Evolutionary conservation across 2,113 vertebrate species (phyloP).

Genomic region (Falco punctatus): DNA sequence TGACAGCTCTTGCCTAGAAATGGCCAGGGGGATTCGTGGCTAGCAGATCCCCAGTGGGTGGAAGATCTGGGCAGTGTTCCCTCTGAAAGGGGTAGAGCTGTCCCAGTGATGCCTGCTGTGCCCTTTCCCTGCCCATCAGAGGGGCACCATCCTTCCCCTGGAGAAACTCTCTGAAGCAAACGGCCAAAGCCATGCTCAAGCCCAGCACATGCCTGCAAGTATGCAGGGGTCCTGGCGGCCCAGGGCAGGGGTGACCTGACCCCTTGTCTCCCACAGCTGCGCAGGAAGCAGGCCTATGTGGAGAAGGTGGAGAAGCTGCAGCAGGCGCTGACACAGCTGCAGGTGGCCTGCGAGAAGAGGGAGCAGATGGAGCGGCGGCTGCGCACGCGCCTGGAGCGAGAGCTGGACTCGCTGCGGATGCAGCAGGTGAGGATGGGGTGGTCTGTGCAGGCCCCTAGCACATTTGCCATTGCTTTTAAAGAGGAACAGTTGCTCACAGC

Average conservation of each 20-base stretch:
- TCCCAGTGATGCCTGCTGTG: not conserved
- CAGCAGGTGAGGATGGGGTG: constrained; percentile 78
- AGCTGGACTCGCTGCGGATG: constrained; percentile 82
- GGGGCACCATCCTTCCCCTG: not conserved
- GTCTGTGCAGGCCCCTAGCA: not conserved
- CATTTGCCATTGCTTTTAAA: not conserved
- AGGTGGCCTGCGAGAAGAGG: constrained; percentile 82
- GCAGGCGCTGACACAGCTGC: constrained; percentile 84
- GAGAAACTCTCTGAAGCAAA: not conserved
- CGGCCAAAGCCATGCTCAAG: not conserved
- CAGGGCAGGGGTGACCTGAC: not conserved
- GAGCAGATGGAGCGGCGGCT: constrained; percentile 87
- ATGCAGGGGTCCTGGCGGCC: rapidly evolving
- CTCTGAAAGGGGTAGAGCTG: not conserved
- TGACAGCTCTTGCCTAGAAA: not conserved
- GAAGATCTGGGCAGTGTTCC: not conserved
- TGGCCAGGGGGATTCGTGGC: rapidly evolving
- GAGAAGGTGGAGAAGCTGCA: constrained; percentile 87
- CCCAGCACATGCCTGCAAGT: rapidly evolving
- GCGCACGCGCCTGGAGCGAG: constrained; percentile 84
- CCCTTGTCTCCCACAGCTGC: constrained; percentile 65
- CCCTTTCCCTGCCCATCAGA: not conserved
- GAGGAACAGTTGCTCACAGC: not conserved
- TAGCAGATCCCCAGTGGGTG: not conserved
- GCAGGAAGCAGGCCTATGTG: constrained; percentile 85